Conservation (phyloP, 2,113 vertebrate species). For the Colossoma macropomum region DNA sequence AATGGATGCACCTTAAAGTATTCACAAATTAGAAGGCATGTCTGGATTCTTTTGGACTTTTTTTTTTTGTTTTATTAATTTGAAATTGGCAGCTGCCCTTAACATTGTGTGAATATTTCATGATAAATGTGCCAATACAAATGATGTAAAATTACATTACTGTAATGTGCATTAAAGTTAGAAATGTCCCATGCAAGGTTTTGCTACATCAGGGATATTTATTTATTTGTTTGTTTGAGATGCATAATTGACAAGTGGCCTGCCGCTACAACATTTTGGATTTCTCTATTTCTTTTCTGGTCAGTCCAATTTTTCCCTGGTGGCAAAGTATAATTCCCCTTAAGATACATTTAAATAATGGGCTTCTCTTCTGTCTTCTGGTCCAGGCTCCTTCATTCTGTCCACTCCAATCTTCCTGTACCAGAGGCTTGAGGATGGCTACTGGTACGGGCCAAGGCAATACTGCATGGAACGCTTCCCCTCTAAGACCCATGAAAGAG, state of each 20-base stretch:
- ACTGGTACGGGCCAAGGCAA: constrained; percentile 82
- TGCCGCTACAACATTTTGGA: background rate
- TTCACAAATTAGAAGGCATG: too few species aligned
- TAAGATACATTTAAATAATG: background rate
- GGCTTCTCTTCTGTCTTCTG: constrained; percentile 7
- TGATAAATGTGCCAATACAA: too few species aligned
- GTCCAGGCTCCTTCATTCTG: constrained; percentile 80
- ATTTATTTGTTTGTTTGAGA: too few species aligned
- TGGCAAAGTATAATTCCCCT: background rate
- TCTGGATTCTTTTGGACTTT: background rate
- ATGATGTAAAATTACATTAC: too few species aligned
- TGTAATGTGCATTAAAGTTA: too few species aligned
- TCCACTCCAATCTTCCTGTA: constrained; percentile 81
- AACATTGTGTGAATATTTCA: too few species aligned
- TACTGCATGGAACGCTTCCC: constrained; percentile 84
- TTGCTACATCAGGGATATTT: too few species aligned
- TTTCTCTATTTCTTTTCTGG: background rate
- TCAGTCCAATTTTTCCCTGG: too few species aligned
- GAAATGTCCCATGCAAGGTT: too few species aligned
- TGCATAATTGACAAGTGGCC: too few species aligned
- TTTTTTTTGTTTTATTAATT: background rate
- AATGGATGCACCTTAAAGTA: too few species aligned
- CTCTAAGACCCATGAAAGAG: constrained; percentile 79
- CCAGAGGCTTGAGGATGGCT: constrained; percentile 81
- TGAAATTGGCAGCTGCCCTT: background rate